Evolutionary conservation across 1,140 invertebrate species (phyloP).

Genomic region (Phocides pigmalion): DNA sequence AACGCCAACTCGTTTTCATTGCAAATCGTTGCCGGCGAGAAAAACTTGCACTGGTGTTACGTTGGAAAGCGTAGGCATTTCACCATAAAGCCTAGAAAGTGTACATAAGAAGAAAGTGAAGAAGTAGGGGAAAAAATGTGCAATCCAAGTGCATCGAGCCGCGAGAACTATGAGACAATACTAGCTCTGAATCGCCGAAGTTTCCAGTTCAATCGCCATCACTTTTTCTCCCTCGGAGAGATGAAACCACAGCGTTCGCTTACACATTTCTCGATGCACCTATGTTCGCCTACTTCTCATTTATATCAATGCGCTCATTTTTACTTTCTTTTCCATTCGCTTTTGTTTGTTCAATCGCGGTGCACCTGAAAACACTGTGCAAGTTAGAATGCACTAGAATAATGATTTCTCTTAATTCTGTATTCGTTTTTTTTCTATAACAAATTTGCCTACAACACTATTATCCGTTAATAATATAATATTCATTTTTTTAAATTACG

Average conservation of each 20-base stretch:
- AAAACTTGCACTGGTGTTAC: slow-evolving; percentile 81
- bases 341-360: slow-evolving; percentile 64
- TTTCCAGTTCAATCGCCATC: slow-evolving; percentile 64
- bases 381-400: slow-evolving; percentile 1
- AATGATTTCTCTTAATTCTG: not conserved
- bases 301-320: slow-evolving; percentile 79
- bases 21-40: slow-evolving; percentile 64
- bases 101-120: slow-evolving; percentile 82
- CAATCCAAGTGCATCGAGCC: slow-evolving; percentile 58
- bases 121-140: slow-evolving; percentile 75
- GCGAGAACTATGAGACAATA: slow-evolving; percentile 69
- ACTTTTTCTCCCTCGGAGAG: slow-evolving; percentile 71
- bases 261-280: slow-evolving; percentile 63
- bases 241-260: slow-evolving; percentile 64
- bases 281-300: slow-evolving; percentile 73
- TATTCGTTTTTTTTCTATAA: no score
- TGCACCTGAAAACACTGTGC: slow-evolving; percentile 37
- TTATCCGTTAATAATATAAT: no score
- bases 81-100: slow-evolving; percentile 82
- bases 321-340: slow-evolving; percentile 82
- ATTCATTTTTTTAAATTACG: no score
- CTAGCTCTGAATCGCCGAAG: slow-evolving; percentile 57
- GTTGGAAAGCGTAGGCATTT: slow-evolving; percentile 81
- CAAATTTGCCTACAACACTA: no score
- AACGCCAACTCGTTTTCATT: slow-evolving; percentile 77